A percentile compares a stretch with the other conserved stretches of the same genome.
Evolutionary conservation across 1,140 invertebrate species (phyloP).

Genomic region (Hyles vespertilio): DNA sequence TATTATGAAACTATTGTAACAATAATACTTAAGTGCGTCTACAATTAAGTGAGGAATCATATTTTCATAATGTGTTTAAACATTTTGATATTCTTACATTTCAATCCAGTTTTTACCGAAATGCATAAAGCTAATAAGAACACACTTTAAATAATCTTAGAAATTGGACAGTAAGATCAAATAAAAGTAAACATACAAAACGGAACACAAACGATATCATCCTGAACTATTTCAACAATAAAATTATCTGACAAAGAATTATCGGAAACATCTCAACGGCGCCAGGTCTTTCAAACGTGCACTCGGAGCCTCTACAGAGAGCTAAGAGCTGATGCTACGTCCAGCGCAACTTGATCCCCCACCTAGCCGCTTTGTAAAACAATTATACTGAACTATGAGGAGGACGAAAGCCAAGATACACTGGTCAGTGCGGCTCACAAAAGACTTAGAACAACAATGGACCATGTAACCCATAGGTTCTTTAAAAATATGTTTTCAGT

Average conservation of each 20-base stretch:
- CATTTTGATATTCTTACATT: too few species aligned
- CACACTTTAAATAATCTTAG: too few species aligned
- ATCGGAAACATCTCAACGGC: conserved; percentile 33
- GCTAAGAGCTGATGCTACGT: conserved; percentile 6
- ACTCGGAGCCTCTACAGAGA: conserved; percentile 5
- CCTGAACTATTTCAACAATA: neutral
- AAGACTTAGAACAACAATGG: conserved; percentile 19
- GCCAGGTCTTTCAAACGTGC: conserved; percentile 17
- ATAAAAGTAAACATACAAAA: too few species aligned
- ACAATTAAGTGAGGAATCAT: too few species aligned
- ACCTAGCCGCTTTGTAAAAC: conserved; percentile 1
- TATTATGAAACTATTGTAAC: too few species aligned
- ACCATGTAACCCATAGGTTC: neutral
- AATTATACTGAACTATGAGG: conserved; percentile 2
- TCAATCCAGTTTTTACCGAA: too few species aligned
- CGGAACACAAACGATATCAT: neutral
- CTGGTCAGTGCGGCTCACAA: conserved; percentile 14
- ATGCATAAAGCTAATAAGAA: too few species aligned
- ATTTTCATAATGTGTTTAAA: too few species aligned
- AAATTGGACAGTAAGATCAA: too few species aligned
- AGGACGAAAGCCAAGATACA: conserved; percentile 2
- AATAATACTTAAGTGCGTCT: too few species aligned
- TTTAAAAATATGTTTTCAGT: conserved; percentile 1
- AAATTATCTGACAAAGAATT: conserved; percentile 16
- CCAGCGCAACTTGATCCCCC: conserved; percentile 9